Evolutionary conservation across 2,113 vertebrate genomes (phyloP).

Genomic region (Archilochus colubris): DNA sequence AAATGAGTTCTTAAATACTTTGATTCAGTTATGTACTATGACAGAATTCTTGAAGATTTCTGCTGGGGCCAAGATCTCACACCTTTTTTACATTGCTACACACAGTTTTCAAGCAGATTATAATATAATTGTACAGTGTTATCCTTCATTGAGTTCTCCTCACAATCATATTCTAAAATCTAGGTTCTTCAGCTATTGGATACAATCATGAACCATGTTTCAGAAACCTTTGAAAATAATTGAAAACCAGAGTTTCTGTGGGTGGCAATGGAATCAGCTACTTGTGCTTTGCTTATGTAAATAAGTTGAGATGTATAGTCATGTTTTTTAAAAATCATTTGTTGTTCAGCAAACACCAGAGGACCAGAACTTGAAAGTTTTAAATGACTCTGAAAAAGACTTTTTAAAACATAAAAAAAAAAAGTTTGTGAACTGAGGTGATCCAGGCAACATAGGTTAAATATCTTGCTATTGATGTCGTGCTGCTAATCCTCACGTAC

Average conservation of each 20-base stretch:
- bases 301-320: not conserved
- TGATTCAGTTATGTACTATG: not conserved
- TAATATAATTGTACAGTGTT: not conserved
- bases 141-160: not conserved
- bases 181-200: not conserved
- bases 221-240: not conserved
- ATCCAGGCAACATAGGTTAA: not conserved
- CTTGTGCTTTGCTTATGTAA: not conserved
- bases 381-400: not conserved
- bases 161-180: not conserved
- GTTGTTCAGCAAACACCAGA: not conserved
- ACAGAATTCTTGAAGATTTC: not conserved
- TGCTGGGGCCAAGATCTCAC: not conserved
- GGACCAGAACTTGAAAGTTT: not conserved
- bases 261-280: not conserved
- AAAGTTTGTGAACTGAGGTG: not conserved
- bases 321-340: not conserved
- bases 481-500: rapidly evolving
- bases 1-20: not conserved
- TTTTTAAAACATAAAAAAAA: not conserved
- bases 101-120: not conserved
- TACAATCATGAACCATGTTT: not conserved
- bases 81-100: not conserved
- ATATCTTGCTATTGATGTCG: not conserved
- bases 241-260: not conserved